Percentiles rank a stretch among this genome's conserved stretches.
These are phyloP conservation scores for Mobula hypostoma DNA, from an alignment of 2,113 vertebrate genomes.

Conservation along the genomic window DNA sequence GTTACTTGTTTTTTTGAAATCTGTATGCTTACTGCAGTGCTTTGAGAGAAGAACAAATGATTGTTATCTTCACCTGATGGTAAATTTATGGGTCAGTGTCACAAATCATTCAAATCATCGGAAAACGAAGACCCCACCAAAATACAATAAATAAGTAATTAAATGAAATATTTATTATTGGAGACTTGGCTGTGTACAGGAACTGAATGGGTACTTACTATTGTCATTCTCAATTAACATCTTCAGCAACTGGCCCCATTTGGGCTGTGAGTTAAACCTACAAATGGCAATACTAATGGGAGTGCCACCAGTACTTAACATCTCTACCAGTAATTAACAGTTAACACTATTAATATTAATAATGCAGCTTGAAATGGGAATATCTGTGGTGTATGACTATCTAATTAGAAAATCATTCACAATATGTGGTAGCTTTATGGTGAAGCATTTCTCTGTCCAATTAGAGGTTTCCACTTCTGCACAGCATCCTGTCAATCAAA, in stretches of 20 bases:
- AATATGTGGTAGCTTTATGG: slow-evolving; percentile 30
- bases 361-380: slow-evolving; percentile 32
- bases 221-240: slow-evolving; percentile 84
- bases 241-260: slow-evolving; percentile 68
- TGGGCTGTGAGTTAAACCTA: slow-evolving; percentile 72
- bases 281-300: slow-evolving; percentile 65
- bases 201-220: slow-evolving; percentile 71
- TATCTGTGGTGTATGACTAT: slow-evolving; percentile 33
- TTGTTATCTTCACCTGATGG: background rate
- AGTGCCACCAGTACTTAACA: slow-evolving; percentile 62
- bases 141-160: slow-evolving; percentile 59
- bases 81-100: slow-evolving; percentile 18
- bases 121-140: slow-evolving; percentile 15
- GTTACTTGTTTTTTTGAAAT: background rate
- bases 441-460: slow-evolving; percentile 35
- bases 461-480: slow-evolving; percentile 35
- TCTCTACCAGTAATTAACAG: slow-evolving; percentile 63
- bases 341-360: slow-evolving; percentile 64
- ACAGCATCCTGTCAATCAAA: slow-evolving; percentile 28
- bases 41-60: slow-evolving; percentile 8
- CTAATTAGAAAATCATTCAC: slow-evolving; percentile 37
- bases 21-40: background rate
- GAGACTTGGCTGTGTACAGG: slow-evolving; percentile 59
- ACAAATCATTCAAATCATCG: slow-evolving; percentile 24
- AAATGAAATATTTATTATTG: slow-evolving; percentile 81